These are phyloP conservation scores for Aplocera efformata DNA, from an alignment of 2,888 invertebrate species.

Conservation along the genomic window DNA sequence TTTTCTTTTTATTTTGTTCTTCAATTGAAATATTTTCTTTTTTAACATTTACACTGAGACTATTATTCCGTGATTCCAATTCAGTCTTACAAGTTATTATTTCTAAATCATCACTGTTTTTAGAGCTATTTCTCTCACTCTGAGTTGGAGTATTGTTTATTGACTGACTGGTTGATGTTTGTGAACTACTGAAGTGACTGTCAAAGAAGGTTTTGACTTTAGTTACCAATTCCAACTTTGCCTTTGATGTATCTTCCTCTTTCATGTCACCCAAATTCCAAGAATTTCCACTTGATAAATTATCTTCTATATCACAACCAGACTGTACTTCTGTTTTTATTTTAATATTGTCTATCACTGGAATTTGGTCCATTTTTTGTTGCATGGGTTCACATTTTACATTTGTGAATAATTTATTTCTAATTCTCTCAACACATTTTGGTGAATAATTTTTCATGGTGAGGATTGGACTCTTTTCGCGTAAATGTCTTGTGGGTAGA, in stretches of 20 bases:
- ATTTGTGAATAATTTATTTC: constrained; percentile 45
- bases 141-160: constrained; percentile 57
- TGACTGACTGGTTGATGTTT: constrained; percentile 47
- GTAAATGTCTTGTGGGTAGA: constrained; percentile 24
- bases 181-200: constrained; percentile 56
- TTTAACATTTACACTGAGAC: constrained; percentile 21
- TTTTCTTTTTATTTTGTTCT: constrained; percentile 38
- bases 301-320: constrained; percentile 4
- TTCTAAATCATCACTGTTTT: constrained; percentile 51
- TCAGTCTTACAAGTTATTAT: constrained; percentile 45
- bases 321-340: constrained; percentile 9
- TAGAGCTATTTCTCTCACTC: constrained; percentile 43
- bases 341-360: too few species aligned
- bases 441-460: constrained; percentile 37
- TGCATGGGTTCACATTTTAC: constrained; percentile 3
- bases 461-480: constrained; percentile 53
- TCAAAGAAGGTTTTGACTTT: constrained; percentile 58
- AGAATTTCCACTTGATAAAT: constrained; percentile 1
- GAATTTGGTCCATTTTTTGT: too few species aligned
- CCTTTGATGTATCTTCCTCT: constrained; percentile 9
- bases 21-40: constrained; percentile 8
- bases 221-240: constrained; percentile 37
- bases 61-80: constrained; percentile 21
- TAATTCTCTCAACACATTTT: constrained; percentile 36
- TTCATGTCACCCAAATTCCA: neutral